Evolutionary conservation across 2,113 vertebrate species (phyloP).

Genomic region (Uria aalge): DNA sequence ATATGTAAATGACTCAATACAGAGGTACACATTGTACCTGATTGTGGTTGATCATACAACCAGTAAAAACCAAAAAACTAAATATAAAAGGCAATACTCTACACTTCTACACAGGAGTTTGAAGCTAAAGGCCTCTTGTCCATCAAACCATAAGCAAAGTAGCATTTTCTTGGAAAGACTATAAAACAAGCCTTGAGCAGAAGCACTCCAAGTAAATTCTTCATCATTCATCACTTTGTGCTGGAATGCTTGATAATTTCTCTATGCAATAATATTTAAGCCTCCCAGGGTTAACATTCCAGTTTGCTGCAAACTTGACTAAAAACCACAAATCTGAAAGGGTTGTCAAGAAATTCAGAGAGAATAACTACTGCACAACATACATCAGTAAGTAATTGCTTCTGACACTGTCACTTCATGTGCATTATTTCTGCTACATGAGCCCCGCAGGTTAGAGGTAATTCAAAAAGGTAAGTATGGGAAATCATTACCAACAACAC

Average conservation of each 20-base stretch:
- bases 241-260: background rate
- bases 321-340: background rate
- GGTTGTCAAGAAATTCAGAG: background rate
- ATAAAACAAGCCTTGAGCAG: background rate
- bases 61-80: background rate
- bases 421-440: background rate
- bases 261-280: background rate
- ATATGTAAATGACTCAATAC: background rate
- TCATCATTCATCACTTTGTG: background rate
- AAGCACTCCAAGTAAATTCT: background rate
- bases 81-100: background rate
- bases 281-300: background rate
- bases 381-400: conserved; percentile 9
- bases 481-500: background rate
- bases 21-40: background rate
- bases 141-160: background rate
- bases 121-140: background rate
- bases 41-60: background rate
- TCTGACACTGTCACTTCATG: conserved; percentile 28
- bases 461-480: background rate
- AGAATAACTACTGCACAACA: background rate
- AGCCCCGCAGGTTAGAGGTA: background rate
- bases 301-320: background rate
- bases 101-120: background rate
- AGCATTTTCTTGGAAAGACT: background rate